These are phyloP conservation scores for Pterocles orientalis DNA, from an alignment of 2,113 vertebrate species.

Conservation along the genomic window DNA sequence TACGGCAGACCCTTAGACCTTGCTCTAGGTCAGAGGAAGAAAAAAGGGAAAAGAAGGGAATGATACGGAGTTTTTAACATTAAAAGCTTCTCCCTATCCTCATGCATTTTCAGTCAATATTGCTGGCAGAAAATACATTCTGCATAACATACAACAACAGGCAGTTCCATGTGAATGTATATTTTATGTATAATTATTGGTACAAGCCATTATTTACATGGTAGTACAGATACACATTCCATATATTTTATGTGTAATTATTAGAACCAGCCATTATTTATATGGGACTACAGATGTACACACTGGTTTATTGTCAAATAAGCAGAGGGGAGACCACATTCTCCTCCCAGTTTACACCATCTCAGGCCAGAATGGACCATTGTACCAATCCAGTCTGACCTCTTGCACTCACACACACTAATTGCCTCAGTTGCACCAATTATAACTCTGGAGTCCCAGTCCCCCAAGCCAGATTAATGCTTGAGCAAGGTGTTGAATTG, in stretches of 20 bases:
- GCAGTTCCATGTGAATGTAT: neutral
- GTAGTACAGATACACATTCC: neutral
- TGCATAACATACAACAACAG: neutral
- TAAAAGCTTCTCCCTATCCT: neutral
- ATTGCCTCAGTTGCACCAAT: neutral
- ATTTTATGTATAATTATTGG: neutral
- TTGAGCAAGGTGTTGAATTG: neutral
- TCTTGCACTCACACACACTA: neutral
- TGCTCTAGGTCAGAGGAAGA: neutral
- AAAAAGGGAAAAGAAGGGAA: neutral
- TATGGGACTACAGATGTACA: neutral
- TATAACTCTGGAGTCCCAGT: neutral
- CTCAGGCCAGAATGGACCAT: neutral
- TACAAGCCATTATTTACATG: neutral
- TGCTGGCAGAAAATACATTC: neutral
- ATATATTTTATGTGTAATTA: neutral
- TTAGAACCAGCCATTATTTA: neutral
- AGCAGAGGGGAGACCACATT: neutral
- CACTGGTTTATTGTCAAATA: neutral
- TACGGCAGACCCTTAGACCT: neutral
- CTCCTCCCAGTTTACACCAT: neutral
- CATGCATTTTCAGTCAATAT: neutral
- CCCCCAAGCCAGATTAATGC: neutral
- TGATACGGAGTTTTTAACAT: fast-evolving
- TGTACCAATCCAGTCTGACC: neutral